Evolutionary conservation across 2,888 invertebrate genomes (phyloP), one percentile per base, ranked within the genome.

Genomic region (Lasioglossum vierecki): DNA sequence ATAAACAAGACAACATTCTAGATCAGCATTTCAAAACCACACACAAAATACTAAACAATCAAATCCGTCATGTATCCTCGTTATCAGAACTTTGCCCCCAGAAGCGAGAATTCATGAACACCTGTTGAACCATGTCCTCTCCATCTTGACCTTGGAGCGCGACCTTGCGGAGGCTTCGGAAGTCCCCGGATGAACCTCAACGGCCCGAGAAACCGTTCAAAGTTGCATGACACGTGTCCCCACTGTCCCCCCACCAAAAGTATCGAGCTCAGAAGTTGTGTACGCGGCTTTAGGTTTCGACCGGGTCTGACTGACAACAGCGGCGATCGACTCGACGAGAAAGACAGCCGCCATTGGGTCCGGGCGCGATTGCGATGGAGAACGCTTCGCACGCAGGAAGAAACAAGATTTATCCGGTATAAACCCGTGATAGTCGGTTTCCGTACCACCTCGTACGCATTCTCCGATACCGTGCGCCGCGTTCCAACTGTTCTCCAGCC

Each of bases 351-450:
- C 15, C 9, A 71, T 3, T 26, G 30, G 11, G 72, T 26, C 22
- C 57, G 63, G 85, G 83, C 70, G 72, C 72, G 30, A 84, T 78
- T 68, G 41, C 63, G 83, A 85, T 71, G 84, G 90, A 90, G 88
- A 88, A 73, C 82, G 88, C 88, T 84, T 85, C 84, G 83, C 88
- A 91, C 89, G 83, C 86, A 88, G 83, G 77, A 86, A 88, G 91
- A 90, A 92, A 91, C 93, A 83, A 93, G 93, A 93, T 93, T 93
- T 92, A 94, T 93, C 94, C 93, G 92, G 93, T 94, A 93, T 92
- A 88, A 94, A 93, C 93, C 84, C 78, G 92, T 81, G 86, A 84
- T 83, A 89, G 92, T 91, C 91, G 88, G 92, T 93, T 90, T 91
- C 89, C 92, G 91, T 92, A 90, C 91, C 91, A 90, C 88, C 88